These are phyloP conservation scores for Upupa epops DNA, from an alignment of 2,113 vertebrate species.

Conservation along the genomic window DNA sequence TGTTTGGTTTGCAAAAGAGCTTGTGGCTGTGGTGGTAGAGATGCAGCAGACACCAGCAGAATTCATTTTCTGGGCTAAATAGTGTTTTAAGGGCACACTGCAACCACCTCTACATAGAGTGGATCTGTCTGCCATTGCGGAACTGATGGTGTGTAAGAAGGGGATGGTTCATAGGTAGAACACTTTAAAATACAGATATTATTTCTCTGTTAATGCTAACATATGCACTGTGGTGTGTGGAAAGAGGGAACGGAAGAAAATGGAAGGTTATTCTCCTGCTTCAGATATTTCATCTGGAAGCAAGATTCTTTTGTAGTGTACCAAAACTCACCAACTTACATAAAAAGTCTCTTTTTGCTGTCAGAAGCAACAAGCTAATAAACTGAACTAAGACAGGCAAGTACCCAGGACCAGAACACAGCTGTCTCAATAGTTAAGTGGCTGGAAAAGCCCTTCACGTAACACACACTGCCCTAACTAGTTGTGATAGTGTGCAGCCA, in stretches of 20 bases:
- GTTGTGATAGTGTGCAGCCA: neutral
- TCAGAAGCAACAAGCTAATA: neutral
- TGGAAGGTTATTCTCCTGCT: neutral
- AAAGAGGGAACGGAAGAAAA: neutral
- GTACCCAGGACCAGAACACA: neutral
- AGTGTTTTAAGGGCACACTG: conserved; percentile 38
- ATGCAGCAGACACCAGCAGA: neutral
- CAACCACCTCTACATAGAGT: neutral
- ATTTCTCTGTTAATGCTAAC: neutral
- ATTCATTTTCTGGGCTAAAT: conserved; percentile 63
- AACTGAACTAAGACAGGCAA: neutral
- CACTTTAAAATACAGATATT: neutral
- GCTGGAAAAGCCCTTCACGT: neutral
- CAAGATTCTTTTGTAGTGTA: neutral
- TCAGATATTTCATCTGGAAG: neutral
- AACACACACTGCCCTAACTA: neutral
- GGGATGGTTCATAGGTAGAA: neutral
- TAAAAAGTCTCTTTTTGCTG: neutral
- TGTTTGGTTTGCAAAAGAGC: conserved; percentile 61
- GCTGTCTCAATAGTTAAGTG: neutral
- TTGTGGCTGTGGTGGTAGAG: conserved; percentile 18
- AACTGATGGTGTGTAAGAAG: neutral
- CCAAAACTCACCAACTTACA: neutral
- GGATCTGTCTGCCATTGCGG: neutral
- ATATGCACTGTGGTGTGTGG: neutral